phyloP scores from a whole-genome alignment of 2,113 vertebrate species.

The Uria lomvia region DNA sequence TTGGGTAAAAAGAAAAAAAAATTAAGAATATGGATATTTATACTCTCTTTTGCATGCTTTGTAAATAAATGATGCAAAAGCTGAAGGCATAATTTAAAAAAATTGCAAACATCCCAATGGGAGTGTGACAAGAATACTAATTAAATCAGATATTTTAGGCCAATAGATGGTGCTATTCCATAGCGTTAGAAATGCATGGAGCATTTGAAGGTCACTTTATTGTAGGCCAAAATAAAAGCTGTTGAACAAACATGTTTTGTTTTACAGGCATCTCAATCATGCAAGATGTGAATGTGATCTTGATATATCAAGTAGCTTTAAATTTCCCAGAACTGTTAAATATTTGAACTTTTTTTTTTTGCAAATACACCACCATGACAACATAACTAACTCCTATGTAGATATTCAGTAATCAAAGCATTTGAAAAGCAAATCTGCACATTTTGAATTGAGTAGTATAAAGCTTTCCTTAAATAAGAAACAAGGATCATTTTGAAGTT shows the following conservation, averaged over 20 bases:
- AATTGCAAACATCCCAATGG: neutral
- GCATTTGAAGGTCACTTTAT: neutral
- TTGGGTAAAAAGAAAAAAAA: neutral
- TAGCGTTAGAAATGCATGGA: neutral
- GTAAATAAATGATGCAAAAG: neutral
- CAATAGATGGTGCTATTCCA: slow-evolving; percentile 52
- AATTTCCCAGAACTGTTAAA: neutral
- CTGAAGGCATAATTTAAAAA: neutral
- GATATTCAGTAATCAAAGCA: neutral
- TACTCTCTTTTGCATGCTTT: neutral
- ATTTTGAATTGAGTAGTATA: neutral
- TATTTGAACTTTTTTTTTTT: neutral
- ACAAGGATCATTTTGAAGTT: neutral
- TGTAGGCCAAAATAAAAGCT: neutral
- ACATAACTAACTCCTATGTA: neutral
- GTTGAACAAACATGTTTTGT: neutral
- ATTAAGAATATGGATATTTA: neutral
- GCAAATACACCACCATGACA: neutral
- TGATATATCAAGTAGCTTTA: neutral
- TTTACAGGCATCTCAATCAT: neutral
- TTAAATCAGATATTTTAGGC: neutral
- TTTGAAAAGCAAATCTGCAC: neutral
- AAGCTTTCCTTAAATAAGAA: neutral
- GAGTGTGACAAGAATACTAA: neutral
- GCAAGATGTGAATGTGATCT: neutral